phyloP scores from a whole-genome alignment of 2,113 vertebrate species.

The Oxyruncus cristatus region DNA sequence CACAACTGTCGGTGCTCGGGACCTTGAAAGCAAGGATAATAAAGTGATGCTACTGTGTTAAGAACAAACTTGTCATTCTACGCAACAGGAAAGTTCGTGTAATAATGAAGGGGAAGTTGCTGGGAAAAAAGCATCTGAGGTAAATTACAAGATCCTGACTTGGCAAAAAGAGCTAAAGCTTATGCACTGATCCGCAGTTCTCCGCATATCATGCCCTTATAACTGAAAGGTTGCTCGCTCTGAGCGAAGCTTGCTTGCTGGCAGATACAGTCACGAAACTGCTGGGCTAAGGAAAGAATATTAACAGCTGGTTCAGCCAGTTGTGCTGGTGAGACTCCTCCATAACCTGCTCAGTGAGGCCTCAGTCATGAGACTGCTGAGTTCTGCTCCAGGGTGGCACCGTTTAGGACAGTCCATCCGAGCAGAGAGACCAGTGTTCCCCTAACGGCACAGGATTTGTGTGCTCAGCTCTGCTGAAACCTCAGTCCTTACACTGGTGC shows the following conservation, averaged over 20 bases:
- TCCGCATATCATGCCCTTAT: not conserved
- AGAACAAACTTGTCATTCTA: not conserved
- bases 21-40: not conserved
- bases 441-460: not conserved
- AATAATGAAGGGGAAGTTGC: not conserved
- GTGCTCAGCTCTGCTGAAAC: not conserved
- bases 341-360: not conserved
- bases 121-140: not conserved
- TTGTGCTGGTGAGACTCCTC: not conserved
- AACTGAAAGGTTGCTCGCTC: not conserved
- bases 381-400: not conserved
- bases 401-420: not conserved
- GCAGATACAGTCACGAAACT: no score
- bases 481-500: not conserved
- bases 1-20: not conserved
- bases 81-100: not conserved
- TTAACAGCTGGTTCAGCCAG: not conserved
- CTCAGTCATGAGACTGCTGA: not conserved
- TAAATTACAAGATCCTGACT: not conserved
- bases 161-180: not conserved
- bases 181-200: not conserved
- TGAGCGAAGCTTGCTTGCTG: fast-evolving
- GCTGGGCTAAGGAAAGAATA: not conserved
- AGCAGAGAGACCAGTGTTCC: not conserved
- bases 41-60: not conserved